These are phyloP conservation scores for Protomyctophum bolini DNA, from an alignment of 2,113 vertebrate genomes.

Conservation along the genomic window DNA sequence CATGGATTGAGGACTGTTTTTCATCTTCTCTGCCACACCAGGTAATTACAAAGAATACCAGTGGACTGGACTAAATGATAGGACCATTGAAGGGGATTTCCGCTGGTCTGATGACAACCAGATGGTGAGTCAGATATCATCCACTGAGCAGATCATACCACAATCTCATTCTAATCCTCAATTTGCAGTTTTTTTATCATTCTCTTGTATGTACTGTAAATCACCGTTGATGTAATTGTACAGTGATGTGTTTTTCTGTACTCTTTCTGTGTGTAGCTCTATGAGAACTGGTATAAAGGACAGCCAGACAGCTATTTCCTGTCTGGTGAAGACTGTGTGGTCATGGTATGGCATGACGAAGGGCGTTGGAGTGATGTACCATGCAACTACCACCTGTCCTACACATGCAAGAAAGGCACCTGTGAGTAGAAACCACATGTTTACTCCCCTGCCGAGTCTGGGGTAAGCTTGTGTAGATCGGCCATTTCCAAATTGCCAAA, in stretches of 20 bases:
- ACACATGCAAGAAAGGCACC: constrained; percentile 94
- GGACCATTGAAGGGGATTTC: constrained; percentile 92
- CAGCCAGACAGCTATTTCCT: constrained; percentile 98
- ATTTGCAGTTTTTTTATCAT: too few relatives aligned
- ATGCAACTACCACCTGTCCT: constrained; percentile 96
- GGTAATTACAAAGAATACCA: constrained; percentile 92
- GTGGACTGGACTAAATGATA: constrained; percentile 94
- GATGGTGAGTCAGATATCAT: constrained; percentile 80
- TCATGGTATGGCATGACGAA: constrained; percentile 92
- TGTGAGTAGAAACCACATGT: constrained; percentile 48
- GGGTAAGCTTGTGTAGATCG: too few relatives aligned
- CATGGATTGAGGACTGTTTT: background rate
- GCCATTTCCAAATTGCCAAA: too few relatives aligned
- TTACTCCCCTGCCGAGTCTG: too few relatives aligned
- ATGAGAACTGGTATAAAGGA: constrained; percentile 93
- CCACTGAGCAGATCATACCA: too few relatives aligned
- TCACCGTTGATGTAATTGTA: too few relatives aligned
- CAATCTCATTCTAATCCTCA: too few relatives aligned
- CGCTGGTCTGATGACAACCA: constrained; percentile 93
- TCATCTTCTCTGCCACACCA: constrained; percentile 41
- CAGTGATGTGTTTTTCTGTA: too few relatives aligned
- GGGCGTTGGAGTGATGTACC: constrained; percentile 96
- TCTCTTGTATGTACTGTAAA: too few relatives aligned
- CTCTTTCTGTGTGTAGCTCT: constrained; percentile 78
- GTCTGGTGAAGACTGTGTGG: constrained; percentile 95